A percentile compares a stretch with the other conserved stretches of the same genome.
These are phyloP conservation scores for Tenthredo scrophulariae DNA, from an alignment of 2,888 invertebrate species.

Conservation along the genomic window DNA sequence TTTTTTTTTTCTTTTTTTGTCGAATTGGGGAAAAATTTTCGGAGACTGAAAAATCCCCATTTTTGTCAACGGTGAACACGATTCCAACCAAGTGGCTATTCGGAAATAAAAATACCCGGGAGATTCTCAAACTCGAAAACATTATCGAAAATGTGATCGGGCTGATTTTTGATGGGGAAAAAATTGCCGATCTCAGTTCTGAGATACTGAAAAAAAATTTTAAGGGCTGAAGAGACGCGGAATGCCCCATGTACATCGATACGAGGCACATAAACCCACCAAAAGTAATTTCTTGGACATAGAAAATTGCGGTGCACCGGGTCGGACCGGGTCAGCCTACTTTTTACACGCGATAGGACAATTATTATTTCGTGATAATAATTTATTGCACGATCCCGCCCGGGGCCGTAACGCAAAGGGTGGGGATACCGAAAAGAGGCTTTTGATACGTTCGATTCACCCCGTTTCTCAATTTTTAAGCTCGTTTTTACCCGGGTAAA, in stretches of 20 bases:
- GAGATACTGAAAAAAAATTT: no score
- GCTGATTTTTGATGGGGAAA: no score
- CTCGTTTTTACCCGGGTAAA: not conserved
- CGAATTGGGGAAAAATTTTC: no score
- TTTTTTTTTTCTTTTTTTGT: no score
- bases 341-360: conserved; percentile 49
- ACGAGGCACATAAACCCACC: not conserved
- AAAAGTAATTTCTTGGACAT: not conserved
- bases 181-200: no score
- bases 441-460: conserved; percentile 1
- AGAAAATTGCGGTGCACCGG: not conserved
- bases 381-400: conserved; percentile 33
- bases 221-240: no score
- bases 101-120: no score
- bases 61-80: no score
- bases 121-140: no score
- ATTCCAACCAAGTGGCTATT: no score
- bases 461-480: not conserved
- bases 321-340: not conserved
- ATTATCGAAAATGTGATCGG: no score
- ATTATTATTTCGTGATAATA: conserved; percentile 52
- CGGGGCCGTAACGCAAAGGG: not conserved
- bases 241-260: not conserved
- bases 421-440: not conserved
- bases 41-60: no score